Conservation (phyloP, 2,797 vertebrate genomes). For the Argya squamiceps region DNA sequence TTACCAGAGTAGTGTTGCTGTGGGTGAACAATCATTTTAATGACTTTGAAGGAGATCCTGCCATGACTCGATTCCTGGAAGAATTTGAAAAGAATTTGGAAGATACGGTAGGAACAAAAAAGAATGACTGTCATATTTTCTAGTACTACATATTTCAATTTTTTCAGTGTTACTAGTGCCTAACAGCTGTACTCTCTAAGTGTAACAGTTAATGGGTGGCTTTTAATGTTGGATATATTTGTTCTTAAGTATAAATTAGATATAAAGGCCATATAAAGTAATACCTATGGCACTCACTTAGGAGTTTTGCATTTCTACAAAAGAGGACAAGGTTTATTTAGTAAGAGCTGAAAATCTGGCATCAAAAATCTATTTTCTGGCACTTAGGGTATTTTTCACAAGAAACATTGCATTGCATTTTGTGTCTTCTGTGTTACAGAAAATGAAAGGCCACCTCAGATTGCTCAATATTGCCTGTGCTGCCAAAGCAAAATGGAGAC, state of each 20-base stretch:
- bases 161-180: neutral
- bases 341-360: neutral
- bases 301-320: neutral
- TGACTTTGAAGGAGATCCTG: conserved; percentile 95
- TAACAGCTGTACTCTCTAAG: neutral
- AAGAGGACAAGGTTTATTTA: neutral
- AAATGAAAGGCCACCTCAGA: conserved; percentile 97
- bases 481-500: conserved; percentile 95
- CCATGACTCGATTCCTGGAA: conserved; percentile 94
- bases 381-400: neutral
- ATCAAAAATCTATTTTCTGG: neutral
- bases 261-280: neutral
- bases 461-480: conserved; percentile 96
- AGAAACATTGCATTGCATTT: neutral
- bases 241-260: neutral
- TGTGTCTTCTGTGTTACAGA: conserved; percentile 75
- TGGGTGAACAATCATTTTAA: conserved; percentile 99
- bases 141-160: rapidly evolving
- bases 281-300: neutral
- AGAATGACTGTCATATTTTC: neutral
- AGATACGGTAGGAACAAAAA: conserved; percentile 81
- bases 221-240: neutral
- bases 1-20: conserved; percentile 92
- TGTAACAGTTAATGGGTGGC: neutral
- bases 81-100: conserved; percentile 94